phyloP scores from a whole-genome alignment of 2,797 vertebrate species.

The Tapera naevia region DNA sequence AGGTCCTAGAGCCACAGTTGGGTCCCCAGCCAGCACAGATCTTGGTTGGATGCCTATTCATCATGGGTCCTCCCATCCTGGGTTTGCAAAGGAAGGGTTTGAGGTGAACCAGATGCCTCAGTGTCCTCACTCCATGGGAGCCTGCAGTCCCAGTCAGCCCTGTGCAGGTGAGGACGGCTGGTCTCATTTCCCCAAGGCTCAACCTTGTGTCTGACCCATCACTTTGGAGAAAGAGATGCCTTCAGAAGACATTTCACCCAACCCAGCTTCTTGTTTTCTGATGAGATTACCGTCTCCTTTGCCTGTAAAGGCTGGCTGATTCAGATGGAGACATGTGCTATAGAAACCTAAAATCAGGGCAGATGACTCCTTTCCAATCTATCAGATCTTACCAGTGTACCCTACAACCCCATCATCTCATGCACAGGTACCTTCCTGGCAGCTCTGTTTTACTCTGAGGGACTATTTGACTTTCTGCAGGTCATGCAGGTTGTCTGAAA shows the following conservation, averaged over 20 bases:
- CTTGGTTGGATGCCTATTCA: background rate
- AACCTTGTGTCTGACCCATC: rapidly evolving
- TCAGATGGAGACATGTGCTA: background rate
- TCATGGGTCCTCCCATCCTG: background rate
- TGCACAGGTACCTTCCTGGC: background rate
- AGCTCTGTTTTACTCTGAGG: background rate
- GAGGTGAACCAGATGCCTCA: background rate
- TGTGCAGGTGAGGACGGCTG: background rate
- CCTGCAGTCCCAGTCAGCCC: background rate
- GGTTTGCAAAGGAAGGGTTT: background rate
- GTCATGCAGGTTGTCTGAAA: background rate
- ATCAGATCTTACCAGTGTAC: background rate
- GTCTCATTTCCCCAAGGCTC: background rate
- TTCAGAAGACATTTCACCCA: background rate
- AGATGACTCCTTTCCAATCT: background rate
- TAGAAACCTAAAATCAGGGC: background rate
- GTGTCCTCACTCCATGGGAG: rapidly evolving
- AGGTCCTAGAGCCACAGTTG: background rate
- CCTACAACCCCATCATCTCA: background rate
- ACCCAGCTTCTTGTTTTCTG: background rate
- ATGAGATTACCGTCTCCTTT: background rate
- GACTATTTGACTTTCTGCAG: background rate
- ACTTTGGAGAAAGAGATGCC: rapidly evolving
- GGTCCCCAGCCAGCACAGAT: rapidly evolving
- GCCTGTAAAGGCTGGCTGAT: background rate